These are phyloP conservation scores for Kuschelorhynchus macadamiae DNA, from an alignment of 2,888 invertebrate genomes.

Conservation along the genomic window DNA sequence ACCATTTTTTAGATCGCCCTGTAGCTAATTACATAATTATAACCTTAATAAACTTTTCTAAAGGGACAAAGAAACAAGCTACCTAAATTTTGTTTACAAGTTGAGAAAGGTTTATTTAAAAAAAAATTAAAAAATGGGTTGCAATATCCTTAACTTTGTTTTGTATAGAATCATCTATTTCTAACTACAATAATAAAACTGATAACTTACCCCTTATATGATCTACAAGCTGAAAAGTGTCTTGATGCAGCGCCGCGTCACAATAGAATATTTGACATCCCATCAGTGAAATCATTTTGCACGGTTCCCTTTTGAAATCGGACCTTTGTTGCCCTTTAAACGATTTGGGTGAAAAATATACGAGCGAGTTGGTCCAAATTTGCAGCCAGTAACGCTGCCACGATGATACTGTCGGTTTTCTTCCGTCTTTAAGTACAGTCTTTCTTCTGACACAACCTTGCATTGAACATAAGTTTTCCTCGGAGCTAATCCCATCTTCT, in stretches of 20 bases:
- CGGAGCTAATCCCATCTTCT: conserved; percentile 64
- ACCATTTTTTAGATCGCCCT: no score
- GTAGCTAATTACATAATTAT: no score
- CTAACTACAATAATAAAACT: no score
- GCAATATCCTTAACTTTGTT: background rate
- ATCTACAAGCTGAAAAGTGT: conserved; percentile 88
- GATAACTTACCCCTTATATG: conserved; percentile 76
- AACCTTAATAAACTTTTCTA: no score
- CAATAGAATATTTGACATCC: conserved; percentile 86
- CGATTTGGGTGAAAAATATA: conserved; percentile 92
- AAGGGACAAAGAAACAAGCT: no score
- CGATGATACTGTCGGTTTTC: conserved; percentile 88
- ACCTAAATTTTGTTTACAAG: no score
- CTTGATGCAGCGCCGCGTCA: conserved; percentile 81
- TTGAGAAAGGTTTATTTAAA: no score
- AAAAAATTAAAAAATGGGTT: no score
- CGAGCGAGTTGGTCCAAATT: conserved; percentile 85
- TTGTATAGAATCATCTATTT: no score
- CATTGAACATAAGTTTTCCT: conserved; percentile 74
- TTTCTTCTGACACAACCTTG: conserved; percentile 90
- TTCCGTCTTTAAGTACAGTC: conserved; percentile 89
- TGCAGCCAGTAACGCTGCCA: conserved; percentile 96
- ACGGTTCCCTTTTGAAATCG: conserved; percentile 90
- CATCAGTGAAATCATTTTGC: conserved; percentile 85
- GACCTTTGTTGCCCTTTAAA: conserved; percentile 86